These are phyloP conservation scores for Corvus cornix DNA, from an alignment of 2,113 vertebrate genomes.

Conservation along the genomic window DNA sequence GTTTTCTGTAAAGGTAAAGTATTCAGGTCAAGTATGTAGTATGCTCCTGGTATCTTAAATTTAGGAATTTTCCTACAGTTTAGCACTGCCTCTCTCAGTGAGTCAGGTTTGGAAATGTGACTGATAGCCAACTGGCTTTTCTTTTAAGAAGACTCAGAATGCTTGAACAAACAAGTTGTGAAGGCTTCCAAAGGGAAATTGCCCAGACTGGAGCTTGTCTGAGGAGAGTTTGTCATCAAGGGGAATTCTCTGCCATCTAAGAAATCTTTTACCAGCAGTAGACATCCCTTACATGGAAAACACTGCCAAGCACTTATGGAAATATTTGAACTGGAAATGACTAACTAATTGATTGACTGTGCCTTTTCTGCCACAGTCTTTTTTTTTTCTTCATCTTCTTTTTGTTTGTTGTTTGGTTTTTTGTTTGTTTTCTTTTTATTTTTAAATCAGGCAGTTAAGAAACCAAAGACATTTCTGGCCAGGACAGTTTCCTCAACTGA, in stretches of 20 bases:
- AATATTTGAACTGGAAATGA: constrained; percentile 45
- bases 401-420: background rate
- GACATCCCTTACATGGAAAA: background rate
- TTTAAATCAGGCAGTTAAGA: background rate
- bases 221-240: constrained; percentile 34
- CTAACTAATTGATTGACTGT: constrained; percentile 21
- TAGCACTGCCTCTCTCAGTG: background rate
- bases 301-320: constrained; percentile 28
- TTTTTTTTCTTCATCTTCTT: background rate
- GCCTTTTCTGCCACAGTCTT: background rate
- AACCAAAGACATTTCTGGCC: background rate
- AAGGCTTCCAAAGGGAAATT: constrained; percentile 43
- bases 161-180: constrained; percentile 22
- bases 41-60: background rate
- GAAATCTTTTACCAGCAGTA: constrained; percentile 30
- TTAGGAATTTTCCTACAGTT: constrained; percentile 11
- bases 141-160: constrained; percentile 9
- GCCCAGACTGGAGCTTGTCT: constrained; percentile 17
- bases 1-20: background rate
- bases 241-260: constrained; percentile 34
- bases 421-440: background rate
- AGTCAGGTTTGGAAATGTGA: background rate
- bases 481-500: background rate
- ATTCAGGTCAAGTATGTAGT: background rate
- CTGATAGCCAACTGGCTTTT: constrained; percentile 37